Percentiles rank a stretch among this genome's conserved stretches.
These are phyloP conservation scores for Dreissena polymorpha DNA, from an alignment of 1,140 invertebrate genomes.

Conservation along the genomic window DNA sequence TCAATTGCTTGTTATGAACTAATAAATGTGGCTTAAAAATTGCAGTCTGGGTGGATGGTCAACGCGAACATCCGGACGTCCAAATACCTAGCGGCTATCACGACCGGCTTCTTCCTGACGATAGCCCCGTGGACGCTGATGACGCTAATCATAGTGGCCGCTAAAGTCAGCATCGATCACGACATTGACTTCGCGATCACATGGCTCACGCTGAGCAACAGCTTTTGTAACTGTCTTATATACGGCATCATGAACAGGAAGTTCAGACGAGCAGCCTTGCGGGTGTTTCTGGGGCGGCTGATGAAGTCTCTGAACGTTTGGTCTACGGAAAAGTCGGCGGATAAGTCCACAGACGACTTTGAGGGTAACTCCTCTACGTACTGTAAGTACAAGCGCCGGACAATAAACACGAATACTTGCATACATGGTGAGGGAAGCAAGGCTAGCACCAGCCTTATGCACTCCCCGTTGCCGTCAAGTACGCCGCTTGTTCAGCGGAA, in stretches of 20 bases:
- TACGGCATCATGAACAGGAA: conserved; percentile 54
- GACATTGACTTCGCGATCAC: conserved; percentile 53
- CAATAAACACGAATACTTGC: neutral
- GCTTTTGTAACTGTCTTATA: conserved; percentile 59
- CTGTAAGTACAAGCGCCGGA: conserved; percentile 19
- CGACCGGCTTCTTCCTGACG: conserved; percentile 57
- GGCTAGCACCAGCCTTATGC: no score
- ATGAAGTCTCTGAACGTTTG: conserved; percentile 23
- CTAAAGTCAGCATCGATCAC: conserved; percentile 8
- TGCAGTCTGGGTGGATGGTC: conserved; percentile 39
- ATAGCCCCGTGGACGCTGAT: conserved; percentile 58
- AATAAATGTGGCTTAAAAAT: neutral
- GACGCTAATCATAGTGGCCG: conserved; percentile 45
- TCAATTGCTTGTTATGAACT: no score
- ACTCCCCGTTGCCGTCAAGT: no score
- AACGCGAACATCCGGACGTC: conserved; percentile 55
- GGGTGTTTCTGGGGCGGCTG: conserved; percentile 21
- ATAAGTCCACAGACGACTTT: conserved; percentile 3
- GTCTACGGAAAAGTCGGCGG: neutral
- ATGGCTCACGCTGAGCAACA: conserved; percentile 62
- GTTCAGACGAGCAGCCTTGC: conserved; percentile 48
- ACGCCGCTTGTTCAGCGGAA: no score
- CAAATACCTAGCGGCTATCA: conserved; percentile 55
- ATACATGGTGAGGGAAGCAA: no score
- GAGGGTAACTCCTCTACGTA: conserved; percentile 8